These are phyloP conservation scores for Dasyurus viverrinus DNA, from an alignment of 2,113 vertebrate species.

Conservation along the genomic window DNA sequence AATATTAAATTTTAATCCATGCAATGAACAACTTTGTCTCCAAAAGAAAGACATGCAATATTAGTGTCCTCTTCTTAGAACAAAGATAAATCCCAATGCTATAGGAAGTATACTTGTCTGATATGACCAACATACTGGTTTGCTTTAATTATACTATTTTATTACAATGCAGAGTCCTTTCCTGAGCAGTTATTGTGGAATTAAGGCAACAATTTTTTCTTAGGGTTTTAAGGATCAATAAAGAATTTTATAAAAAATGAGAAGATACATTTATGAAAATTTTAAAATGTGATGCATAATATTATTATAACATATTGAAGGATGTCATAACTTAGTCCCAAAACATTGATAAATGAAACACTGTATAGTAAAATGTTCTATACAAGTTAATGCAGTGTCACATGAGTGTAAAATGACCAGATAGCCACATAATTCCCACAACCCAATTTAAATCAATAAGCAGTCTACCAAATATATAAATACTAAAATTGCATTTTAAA, in stretches of 20 bases:
- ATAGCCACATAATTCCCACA: not conserved
- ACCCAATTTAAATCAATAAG: not conserved
- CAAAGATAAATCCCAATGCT: not conserved
- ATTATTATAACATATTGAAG: not conserved
- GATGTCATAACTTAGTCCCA: not conserved
- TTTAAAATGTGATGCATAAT: not conserved
- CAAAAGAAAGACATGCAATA: not conserved
- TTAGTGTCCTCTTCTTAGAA: not conserved
- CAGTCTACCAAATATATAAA: not conserved
- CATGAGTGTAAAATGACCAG: not conserved
- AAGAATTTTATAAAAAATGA: not conserved
- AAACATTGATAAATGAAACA: not conserved
- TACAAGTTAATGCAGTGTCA: not conserved
- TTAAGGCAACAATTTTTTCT: not conserved
- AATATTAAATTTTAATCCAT: not conserved
- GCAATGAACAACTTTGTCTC: not conserved
- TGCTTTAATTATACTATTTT: not conserved
- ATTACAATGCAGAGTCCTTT: not conserved
- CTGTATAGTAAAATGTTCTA: not conserved
- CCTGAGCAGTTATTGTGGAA: not conserved
- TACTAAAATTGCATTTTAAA: not conserved
- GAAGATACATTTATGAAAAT: not conserved
- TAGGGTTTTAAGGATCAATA: not conserved
- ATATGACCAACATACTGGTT: not conserved
- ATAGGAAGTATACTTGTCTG: not conserved